phyloP scores from a whole-genome alignment of 30 jellyfish, hydroid and myxozoan species.

The Hydractinia echinata region DNA sequence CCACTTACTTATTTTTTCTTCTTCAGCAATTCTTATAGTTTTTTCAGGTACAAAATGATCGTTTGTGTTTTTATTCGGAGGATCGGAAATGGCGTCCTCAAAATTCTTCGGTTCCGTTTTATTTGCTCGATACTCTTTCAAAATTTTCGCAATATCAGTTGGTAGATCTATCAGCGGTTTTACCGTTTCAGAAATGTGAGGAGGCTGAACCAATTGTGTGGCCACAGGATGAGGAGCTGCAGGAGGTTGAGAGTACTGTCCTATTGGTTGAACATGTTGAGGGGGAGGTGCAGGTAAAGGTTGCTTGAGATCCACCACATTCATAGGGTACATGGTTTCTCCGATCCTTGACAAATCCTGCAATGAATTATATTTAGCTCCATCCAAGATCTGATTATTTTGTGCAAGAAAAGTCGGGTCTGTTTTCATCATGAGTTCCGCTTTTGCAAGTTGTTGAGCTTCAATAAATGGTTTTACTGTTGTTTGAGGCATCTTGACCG shows the following conservation, averaged over 20 bases:
- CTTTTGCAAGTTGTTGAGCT: slow-evolving; percentile 6
- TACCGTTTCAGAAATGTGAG: background rate
- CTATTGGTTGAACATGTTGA: background rate
- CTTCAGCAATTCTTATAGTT: slow-evolving; percentile 8
- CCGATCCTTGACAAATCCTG: slow-evolving; percentile 69
- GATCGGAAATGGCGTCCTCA: slow-evolving; percentile 18
- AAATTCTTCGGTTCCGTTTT: slow-evolving; percentile 2
- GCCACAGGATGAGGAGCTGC: background rate
- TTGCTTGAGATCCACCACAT: slow-evolving; percentile 37
- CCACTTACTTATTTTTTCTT: background rate
- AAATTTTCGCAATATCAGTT: background rate
- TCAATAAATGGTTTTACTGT: slow-evolving; percentile 19
- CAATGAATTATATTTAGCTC: slow-evolving; percentile 50
- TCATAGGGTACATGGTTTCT: slow-evolving; percentile 60
- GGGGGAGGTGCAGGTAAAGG: background rate
- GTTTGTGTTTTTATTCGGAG: background rate
- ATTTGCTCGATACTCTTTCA: background rate
- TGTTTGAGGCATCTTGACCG: slow-evolving; percentile 36
- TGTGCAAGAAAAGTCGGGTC: slow-evolving; percentile 75
- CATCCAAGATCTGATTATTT: slow-evolving; percentile 48
- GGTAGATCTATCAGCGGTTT: background rate
- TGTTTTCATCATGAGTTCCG: slow-evolving; percentile 22
- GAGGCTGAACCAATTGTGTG: background rate
- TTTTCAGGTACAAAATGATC: slow-evolving; percentile 20
- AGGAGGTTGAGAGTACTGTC: background rate